Evolutionary conservation across 2,113 vertebrate species (phyloP).

Genomic region (Erythrocercus mccallii): DNA sequence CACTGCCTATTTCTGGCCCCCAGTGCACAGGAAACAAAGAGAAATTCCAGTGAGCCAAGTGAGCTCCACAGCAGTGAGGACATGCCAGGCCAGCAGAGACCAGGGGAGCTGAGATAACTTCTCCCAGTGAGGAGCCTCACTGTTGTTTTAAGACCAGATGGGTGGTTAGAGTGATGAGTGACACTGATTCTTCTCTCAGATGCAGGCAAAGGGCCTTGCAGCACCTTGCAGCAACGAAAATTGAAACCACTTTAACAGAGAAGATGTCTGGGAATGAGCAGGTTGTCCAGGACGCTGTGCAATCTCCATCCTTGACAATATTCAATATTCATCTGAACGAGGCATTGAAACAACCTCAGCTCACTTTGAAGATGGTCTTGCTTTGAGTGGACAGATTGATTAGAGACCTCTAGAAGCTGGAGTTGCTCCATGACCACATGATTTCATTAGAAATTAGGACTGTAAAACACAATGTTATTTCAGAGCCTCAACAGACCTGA

Average conservation of each 20-base stretch:
- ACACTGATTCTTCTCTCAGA: not conserved
- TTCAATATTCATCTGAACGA: not conserved
- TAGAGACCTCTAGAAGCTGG: not conserved
- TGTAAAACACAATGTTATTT: not conserved
- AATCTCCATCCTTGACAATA: not conserved
- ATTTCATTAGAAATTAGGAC: not conserved
- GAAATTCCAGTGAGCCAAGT: not conserved
- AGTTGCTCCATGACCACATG: not conserved
- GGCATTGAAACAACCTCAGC: not conserved
- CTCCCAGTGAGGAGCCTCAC: not conserved
- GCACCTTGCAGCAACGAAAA: not conserved
- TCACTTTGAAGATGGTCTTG: not conserved
- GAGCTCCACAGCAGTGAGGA: not conserved
- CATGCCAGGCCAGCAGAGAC: fast-evolving
- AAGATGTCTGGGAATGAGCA: not conserved
- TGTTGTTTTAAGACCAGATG: fast-evolving
- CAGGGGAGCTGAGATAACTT: not conserved
- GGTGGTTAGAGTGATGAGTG: not conserved
- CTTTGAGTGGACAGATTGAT: not conserved
- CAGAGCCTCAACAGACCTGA: not conserved
- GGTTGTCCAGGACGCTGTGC: not conserved
- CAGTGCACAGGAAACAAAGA: not conserved
- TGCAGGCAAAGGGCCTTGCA: no score
- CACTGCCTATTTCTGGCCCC: not conserved
- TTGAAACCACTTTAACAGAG: not conserved